These are phyloP conservation scores for Tupiocoris notatus DNA, from an alignment of 2,888 invertebrate species.

Conservation along the genomic window DNA sequence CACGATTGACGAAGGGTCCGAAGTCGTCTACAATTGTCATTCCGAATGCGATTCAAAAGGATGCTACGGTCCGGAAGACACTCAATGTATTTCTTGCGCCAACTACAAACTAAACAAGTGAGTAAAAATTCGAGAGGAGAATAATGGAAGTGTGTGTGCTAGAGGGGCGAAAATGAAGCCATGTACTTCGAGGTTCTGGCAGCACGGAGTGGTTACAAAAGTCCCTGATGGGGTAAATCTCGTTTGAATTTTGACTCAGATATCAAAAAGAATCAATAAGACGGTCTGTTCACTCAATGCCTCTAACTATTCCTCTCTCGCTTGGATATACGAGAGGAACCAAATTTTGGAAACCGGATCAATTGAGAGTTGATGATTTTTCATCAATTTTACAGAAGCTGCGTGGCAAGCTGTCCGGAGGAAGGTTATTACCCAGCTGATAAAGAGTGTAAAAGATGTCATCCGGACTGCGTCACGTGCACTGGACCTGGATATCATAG, in stretches of 20 bases:
- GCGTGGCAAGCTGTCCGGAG: slow-evolving; percentile 42
- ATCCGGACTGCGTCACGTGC: slow-evolving; percentile 44
- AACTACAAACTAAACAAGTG: slow-evolving; percentile 45
- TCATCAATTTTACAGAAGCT: slow-evolving; percentile 42
- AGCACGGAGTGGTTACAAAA: no score
- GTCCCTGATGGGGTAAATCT: no score
- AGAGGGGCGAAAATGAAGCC: no score
- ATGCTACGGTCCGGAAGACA: slow-evolving; percentile 43
- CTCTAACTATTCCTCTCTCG: no score
- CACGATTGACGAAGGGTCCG: slow-evolving; percentile 33
- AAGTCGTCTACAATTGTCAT: slow-evolving; percentile 42
- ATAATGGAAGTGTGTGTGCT: no score
- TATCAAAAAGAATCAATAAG: no score
- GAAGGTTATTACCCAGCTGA: slow-evolving; percentile 44
- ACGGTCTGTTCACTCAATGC: no score
- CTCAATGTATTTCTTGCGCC: slow-evolving; percentile 44
- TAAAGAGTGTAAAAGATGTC: slow-evolving; percentile 38
- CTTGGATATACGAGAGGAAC: no score
- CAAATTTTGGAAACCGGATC: no score
- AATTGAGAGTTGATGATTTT: no score
- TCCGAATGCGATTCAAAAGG: slow-evolving; percentile 43
- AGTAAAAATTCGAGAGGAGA: neutral
- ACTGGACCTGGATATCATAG: slow-evolving; percentile 44
- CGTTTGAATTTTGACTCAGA: no score
- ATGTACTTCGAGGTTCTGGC: no score